Base-by-base conservation (phyloP, 2,797 vertebrate species). In the Eremophila alpestris region DNA sequence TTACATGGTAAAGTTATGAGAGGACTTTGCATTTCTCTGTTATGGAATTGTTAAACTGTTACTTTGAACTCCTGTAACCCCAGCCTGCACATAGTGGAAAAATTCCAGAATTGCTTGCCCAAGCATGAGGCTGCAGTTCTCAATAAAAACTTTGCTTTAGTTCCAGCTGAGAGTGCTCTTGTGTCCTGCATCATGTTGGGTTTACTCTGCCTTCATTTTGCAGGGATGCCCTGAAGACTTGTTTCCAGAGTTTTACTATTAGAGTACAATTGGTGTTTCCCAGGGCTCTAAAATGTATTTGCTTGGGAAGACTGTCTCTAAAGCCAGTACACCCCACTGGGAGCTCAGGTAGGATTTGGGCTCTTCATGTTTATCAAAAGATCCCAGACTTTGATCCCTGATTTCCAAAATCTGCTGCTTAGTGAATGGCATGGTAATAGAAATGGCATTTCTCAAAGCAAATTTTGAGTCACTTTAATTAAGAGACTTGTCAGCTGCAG, bases 1-100 rank as follows among this genome's bases (percentile, higher is more conserved):
- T 80, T 60, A 26, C 29, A 6, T 0, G 0, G 48, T 9, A 45
- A 83, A 63, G 46, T 52, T 71, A 22, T 24, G 49, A 63, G 26
- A 65, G 18, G 18, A 24, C 36, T 68, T 65, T 13, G 24, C 16
- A 16, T 59, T 83, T 75, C 38, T 90, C 45, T 64, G 69, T 73
- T 92, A 67, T 27, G 51, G 78, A 69, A n/a, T 49, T 76, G 69
- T 88, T 92, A 81, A 88, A 10, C 81, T 87, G 67, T 86, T 93
- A 82, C 58, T 68, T 55, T 96, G 88, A 95, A 92, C 88, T 87
- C 55, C 6, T 12, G 30, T 94, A 90, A 94, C 69, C 73, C 55
- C 60, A 73, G 59, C 62, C 49, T 88, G 78, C 56, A 23, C 38
- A 29, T 27, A 74, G 63, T 80, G 82, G 86, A 95, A 89, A 88